These are phyloP conservation scores for Sciurus carolinensis DNA, from an alignment of 2,797 vertebrate genomes.

Conservation along the genomic window DNA sequence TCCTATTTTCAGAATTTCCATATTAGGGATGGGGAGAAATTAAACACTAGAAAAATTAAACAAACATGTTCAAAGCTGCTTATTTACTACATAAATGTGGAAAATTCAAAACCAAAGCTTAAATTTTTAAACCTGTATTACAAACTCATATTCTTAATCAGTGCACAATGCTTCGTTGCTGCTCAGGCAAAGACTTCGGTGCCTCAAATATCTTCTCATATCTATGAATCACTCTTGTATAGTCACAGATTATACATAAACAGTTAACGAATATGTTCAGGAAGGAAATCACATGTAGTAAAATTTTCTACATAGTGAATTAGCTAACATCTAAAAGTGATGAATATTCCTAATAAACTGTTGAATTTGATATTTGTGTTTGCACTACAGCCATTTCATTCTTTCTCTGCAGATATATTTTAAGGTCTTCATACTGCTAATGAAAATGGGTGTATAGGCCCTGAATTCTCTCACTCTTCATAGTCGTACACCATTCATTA, in stretches of 20 bases:
- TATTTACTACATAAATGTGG: neutral
- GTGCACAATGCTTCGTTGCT: neutral
- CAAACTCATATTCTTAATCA: neutral
- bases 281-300: neutral
- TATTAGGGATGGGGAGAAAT: neutral
- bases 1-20: neutral
- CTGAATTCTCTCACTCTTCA: neutral
- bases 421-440: neutral
- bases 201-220: neutral
- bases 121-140: neutral
- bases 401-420: neutral
- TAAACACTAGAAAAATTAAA: neutral
- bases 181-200: neutral
- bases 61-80: neutral
- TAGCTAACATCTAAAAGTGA: neutral
- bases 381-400: neutral
- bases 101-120: neutral
- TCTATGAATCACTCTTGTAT: neutral
- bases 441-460: neutral
- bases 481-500: neutral
- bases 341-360: neutral
- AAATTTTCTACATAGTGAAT: neutral
- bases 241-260: slow-evolving; percentile 10
- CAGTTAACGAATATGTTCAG: neutral
- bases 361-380: neutral